A percentile compares a stretch with the other conserved stretches of the same genome.
phyloP scores from a whole-genome alignment of 2,797 vertebrate genomes.

The Centroberyx gerrardi region DNA sequence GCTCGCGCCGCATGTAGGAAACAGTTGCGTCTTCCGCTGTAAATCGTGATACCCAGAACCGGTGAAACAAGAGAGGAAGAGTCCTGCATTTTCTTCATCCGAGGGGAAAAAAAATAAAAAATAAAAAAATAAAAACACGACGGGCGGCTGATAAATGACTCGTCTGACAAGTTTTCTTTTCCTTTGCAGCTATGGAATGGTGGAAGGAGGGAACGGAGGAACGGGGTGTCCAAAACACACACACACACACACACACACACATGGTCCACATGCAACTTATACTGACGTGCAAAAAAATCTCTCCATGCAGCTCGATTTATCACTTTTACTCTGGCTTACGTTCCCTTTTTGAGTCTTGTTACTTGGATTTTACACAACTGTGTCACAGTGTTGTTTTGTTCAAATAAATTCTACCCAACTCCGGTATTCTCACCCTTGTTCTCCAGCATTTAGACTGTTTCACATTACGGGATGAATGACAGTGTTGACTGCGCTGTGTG shows the following conservation, averaged over 20 bases:
- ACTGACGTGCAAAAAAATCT: conserved; percentile 39
- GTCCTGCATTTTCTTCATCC: conserved; percentile 40
- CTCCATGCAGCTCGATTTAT: conserved; percentile 2
- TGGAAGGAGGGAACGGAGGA: conserved; percentile 49
- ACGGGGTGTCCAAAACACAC: conserved; percentile 64
- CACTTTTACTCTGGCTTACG: not conserved
- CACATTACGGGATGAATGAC: not conserved
- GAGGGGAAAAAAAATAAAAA: not conserved
- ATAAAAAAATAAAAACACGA: not conserved
- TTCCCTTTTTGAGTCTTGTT: conserved; percentile 3
- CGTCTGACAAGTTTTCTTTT: conserved; percentile 70
- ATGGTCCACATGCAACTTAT: conserved; percentile 28
- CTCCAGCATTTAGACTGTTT: not conserved
- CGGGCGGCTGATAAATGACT: conserved; percentile 66
- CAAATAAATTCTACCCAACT: too few species aligned
- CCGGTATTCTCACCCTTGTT: not conserved
- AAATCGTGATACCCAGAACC: conserved; percentile 28
- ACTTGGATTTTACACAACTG: not conserved
- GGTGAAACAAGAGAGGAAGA: conserved; percentile 35
- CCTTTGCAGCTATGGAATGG: conserved; percentile 54
- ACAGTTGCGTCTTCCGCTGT: conserved; percentile 9
- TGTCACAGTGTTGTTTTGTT: too few species aligned
- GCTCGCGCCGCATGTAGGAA: conserved; percentile 42
- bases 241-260: conserved; percentile 29
- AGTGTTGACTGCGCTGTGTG: not conserved